Evolutionary conservation across 2,113 vertebrate genomes (phyloP).

Genomic region (Serinus canaria): DNA sequence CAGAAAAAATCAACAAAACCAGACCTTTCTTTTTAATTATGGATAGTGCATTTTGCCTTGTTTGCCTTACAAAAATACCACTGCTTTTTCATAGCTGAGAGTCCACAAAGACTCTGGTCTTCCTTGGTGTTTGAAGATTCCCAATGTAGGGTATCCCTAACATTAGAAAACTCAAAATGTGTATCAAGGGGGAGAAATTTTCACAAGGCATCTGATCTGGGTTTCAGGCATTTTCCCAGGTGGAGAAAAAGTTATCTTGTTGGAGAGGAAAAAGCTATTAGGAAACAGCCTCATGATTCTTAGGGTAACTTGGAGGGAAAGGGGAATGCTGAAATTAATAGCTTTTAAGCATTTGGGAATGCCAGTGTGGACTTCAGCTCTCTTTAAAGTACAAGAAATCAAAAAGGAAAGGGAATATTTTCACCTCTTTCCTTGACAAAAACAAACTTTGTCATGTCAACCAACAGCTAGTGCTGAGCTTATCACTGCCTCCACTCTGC

Average conservation of each 20-base stretch:
- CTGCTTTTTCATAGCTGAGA: neutral
- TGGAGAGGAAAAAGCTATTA: neutral
- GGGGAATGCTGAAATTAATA: neutral
- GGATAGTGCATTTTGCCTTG: neutral
- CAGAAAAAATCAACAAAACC: neutral
- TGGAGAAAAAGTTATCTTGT: neutral
- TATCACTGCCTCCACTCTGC: constrained; percentile 29
- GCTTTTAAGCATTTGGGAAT: neutral
- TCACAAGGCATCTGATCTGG: neutral
- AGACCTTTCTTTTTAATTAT: neutral
- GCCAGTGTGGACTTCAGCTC: neutral
- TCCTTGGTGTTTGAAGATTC: neutral
- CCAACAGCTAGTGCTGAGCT: constrained; percentile 36
- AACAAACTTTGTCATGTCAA: constrained; percentile 51
- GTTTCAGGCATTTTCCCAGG: neutral
- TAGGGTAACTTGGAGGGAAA: neutral
- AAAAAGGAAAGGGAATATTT: neutral
- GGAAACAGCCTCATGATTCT: neutral
- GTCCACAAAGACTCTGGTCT: neutral
- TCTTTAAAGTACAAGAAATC: neutral
- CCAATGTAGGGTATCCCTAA: neutral
- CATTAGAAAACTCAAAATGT: neutral
- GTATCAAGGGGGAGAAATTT: neutral
- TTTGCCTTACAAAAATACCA: neutral
- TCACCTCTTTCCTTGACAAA: constrained; percentile 20